Percentiles rank a stretch among this genome's conserved stretches.
Evolutionary conservation across 2,888 invertebrate genomes (phyloP).

Genomic region (Conchocele bisecta): DNA sequence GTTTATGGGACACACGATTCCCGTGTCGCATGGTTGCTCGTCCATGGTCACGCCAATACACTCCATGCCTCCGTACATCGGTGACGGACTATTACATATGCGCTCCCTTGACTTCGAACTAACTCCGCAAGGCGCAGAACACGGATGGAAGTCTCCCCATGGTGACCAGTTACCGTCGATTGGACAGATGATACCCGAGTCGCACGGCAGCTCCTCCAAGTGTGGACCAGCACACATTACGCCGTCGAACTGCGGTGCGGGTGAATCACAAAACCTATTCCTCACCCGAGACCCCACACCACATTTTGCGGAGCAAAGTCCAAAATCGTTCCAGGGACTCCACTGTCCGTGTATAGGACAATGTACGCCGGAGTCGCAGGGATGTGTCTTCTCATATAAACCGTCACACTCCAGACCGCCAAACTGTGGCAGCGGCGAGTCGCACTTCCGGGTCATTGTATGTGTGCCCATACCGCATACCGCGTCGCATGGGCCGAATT

Average conservation of each 20-base stretch:
- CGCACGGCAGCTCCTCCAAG: conserved; percentile 7
- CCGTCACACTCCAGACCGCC: conserved; percentile 50
- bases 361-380: conserved; percentile 33
- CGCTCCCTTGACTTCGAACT: conserved; percentile 22
- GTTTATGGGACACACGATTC: conserved; percentile 22
- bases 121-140: conserved; percentile 40
- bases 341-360: conserved; percentile 52
- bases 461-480: conserved; percentile 28
- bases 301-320: conserved; percentile 12
- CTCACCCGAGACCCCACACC: conserved; percentile 19
- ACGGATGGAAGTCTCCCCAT: conserved; percentile 18
- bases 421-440: conserved; percentile 43
- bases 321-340: conserved; percentile 30
- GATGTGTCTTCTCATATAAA: conserved; percentile 8
- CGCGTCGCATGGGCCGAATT: conserved; percentile 6
- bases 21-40: conserved; percentile 19
- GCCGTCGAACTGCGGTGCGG: conserved; percentile 17
- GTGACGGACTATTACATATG: conserved; percentile 34
- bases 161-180: conserved; percentile 37
- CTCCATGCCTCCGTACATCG: conserved; percentile 25
- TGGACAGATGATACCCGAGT: conserved; percentile 17
- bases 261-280: conserved; percentile 22
- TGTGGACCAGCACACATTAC: conserved; percentile 13
- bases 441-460: conserved; percentile 33
- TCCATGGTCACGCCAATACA: conserved; percentile 22